A percentile compares a stretch with the other conserved stretches of the same genome.
phyloP scores from a whole-genome alignment of 2,888 invertebrate species.

The Calliopum simillimum region DNA sequence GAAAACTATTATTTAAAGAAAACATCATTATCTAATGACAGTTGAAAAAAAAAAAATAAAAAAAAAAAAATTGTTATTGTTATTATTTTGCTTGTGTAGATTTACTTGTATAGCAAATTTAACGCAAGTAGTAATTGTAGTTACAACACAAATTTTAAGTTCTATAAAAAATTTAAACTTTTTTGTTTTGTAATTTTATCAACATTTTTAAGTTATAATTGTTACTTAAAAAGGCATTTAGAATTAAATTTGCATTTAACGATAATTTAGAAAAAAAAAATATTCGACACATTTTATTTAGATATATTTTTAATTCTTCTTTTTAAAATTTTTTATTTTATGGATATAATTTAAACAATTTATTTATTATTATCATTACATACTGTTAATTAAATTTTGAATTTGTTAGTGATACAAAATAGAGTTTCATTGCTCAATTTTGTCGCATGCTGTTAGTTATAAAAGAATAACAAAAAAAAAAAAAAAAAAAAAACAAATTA shows the following conservation, averaged over 20 bases:
- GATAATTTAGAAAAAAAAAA: too few relatives aligned
- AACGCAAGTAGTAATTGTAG: constrained; percentile 58
- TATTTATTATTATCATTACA: not conserved
- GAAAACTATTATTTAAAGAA: too few relatives aligned
- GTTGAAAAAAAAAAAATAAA: constrained; percentile 36
- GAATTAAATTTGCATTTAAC: too few relatives aligned
- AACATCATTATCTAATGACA: constrained; percentile 11
- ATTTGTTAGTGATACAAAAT: constrained; percentile 13
- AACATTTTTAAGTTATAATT: not conserved
- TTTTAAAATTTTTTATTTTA: constrained; percentile 1
- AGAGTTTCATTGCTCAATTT: constrained; percentile 8
- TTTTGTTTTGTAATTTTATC: not conserved
- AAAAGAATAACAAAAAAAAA: constrained; percentile 10
- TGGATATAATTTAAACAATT: not conserved
- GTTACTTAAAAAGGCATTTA: too few relatives aligned
- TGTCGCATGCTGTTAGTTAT: constrained; percentile 35
- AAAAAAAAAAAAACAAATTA: constrained; percentile 2
- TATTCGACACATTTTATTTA: not conserved
- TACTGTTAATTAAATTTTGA: too few relatives aligned
- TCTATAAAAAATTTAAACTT: not conserved
- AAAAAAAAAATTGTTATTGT: constrained; percentile 46
- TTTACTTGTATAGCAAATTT: constrained; percentile 58
- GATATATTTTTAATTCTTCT: not conserved
- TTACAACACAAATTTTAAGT: constrained; percentile 42
- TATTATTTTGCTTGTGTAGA: constrained; percentile 65